Evolutionary conservation across 30 jellyfish, hydroid and myxozoan species (phyloP).

Genomic region (Pelagia noctiluca): DNA sequence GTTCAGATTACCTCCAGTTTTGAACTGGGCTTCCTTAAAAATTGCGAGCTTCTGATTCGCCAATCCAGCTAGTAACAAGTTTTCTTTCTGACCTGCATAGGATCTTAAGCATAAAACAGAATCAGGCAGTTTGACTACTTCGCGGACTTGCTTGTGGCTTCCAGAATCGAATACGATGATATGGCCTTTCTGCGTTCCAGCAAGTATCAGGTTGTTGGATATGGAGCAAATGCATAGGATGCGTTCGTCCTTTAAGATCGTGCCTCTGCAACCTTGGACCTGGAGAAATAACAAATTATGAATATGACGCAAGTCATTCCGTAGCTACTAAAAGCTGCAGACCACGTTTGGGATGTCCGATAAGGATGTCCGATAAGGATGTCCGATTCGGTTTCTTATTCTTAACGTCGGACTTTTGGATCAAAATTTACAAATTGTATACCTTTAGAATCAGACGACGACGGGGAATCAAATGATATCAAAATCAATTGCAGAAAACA

Average conservation of each 20-base stretch:
- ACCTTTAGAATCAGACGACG: background rate
- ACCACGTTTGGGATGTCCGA: background rate
- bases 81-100: constrained; percentile 15
- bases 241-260: constrained; percentile 74
- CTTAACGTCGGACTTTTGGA: background rate
- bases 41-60: constrained; percentile 81
- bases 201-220: constrained; percentile 39
- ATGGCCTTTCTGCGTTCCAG: constrained; percentile 84
- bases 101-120: constrained; percentile 72
- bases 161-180: constrained; percentile 69
- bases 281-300: constrained; percentile 1
- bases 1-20: constrained; percentile 45
- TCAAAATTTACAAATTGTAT: background rate
- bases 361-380: no score
- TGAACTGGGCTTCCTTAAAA: constrained; percentile 43
- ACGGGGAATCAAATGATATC: no score
- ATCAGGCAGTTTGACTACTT: constrained; percentile 54
- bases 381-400: no score
- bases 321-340: background rate
- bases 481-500: no score
- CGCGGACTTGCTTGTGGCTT: constrained; percentile 42
- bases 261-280: constrained; percentile 79
- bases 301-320: background rate
- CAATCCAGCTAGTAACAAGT: constrained; percentile 69
- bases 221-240: constrained; percentile 82